Percentiles rank a stretch among this genome's conserved stretches.
These are phyloP conservation scores for Oopsacas minuta DNA, from an alignment of 37 sponge, comb jelly and placozoan species.

Conservation along the genomic window DNA sequence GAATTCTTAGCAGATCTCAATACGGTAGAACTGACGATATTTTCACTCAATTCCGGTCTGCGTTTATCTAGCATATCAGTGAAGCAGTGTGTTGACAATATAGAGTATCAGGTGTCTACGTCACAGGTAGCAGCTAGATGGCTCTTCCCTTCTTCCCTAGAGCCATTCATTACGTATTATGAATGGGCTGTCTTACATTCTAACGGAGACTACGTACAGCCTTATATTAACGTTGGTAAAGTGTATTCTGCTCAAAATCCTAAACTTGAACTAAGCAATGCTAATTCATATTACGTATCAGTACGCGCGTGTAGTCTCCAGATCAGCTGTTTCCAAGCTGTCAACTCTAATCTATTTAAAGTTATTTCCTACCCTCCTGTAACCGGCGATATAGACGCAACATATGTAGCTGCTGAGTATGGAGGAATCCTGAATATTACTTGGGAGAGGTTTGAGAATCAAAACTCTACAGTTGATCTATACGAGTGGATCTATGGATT, in stretches of 20 bases:
- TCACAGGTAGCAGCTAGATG: conserved; percentile 28
- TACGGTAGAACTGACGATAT: neutral
- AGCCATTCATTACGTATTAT: conserved; percentile 37
- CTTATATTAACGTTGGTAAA: neutral
- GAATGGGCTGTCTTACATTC: conserved; percentile 29
- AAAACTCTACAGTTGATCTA: neutral
- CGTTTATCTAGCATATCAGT: neutral
- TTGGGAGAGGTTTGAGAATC: neutral
- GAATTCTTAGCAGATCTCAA: neutral
- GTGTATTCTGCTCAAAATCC: neutral
- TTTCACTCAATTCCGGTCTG: neutral
- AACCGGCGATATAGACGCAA: neutral
- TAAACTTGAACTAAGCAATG: neutral
- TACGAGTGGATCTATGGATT: neutral
- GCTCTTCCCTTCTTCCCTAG: conserved; percentile 28
- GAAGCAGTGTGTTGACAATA: neutral
- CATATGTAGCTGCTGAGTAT: neutral
- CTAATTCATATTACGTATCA: neutral
- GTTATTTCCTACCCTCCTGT: neutral
- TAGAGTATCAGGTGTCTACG: conserved; percentile 35
- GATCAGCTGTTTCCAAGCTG: neutral
- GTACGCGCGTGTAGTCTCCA: neutral
- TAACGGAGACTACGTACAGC: neutral
- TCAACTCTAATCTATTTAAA: neutral
- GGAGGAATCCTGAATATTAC: neutral